Evolutionary conservation across 2,797 vertebrate species (phyloP), one percentile per base, ranked within the genome.

Genomic region (Corythornis leucogaster): DNA sequence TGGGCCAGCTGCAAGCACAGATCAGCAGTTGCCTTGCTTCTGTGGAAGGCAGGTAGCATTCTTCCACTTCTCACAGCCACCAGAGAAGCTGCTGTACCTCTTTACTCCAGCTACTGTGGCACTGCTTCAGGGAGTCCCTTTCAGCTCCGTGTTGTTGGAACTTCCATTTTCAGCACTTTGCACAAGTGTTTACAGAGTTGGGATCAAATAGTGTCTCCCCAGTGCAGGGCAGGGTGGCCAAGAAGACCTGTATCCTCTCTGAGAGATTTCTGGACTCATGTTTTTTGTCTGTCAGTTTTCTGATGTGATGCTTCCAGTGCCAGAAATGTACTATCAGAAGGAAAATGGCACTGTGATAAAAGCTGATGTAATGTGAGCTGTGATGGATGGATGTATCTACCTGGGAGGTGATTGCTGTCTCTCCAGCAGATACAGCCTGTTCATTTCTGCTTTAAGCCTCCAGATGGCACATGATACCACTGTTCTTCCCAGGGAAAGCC

Each of bases 381-480:
- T 45, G 20, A 20, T 63, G 66, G 31, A 85, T 22, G 18, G 35
- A n/a, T 3, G 1, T 31, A 24, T 42, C 35, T 13, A 12, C 26
- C 15, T 68, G 18, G 61, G 69, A 57, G 13, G 11, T 22, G 22
- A 7, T 25, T 25, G 10, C 30, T 31, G 17, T 50, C 18, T 42
- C 26, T 84, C 51, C 35, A n/a, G 46, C 11, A 81, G 68, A 45
- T 22, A 1, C 0, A 53, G 50, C 40, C 55, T 57, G 18, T 33
- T 91, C 55, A 7, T 45, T 94, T 75, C 92, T 78, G 51, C 20
- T 45, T 25, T 69, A 53, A 57, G 63, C 95, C 95, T 95, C 88
- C 92, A 95, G 96, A 45, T 96, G 96, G 94, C 95, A 96, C 70
- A 87, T 69, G 79, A 45, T 73, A 62, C 92, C 81, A 8, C n/a